Percentiles rank a stretch among this genome's conserved stretches.
These are phyloP conservation scores for Argyra leucocephala DNA, from an alignment of 2,888 invertebrate genomes.

Conservation along the genomic window DNA sequence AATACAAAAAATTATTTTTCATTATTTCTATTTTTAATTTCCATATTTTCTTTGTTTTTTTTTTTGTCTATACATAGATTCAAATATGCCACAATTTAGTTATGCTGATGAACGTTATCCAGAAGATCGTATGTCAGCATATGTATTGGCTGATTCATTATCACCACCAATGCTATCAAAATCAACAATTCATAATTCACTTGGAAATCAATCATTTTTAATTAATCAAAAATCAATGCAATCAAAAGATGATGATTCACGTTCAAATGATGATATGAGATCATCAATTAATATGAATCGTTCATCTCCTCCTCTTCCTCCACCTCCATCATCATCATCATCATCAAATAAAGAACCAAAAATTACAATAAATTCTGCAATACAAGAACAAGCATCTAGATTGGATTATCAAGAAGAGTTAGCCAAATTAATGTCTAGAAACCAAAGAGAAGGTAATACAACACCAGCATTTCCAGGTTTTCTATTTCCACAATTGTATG, in stretches of 20 bases:
- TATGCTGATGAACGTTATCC: background rate
- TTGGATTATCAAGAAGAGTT: slow-evolving; percentile 77
- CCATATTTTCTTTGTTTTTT: background rate
- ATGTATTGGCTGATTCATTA: background rate
- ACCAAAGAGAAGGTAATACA: slow-evolving; percentile 53
- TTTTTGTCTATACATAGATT: background rate
- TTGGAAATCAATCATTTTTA: background rate
- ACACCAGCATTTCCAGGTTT: slow-evolving; percentile 60
- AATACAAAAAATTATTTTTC: too few species aligned
- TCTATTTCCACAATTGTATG: slow-evolving; percentile 74
- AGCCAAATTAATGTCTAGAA: slow-evolving; percentile 82
- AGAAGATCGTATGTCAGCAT: background rate
- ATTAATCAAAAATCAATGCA: background rate
- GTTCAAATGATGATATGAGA: background rate
- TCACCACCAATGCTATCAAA: background rate
- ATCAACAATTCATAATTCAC: background rate
- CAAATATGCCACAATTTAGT: background rate
- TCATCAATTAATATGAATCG: background rate
- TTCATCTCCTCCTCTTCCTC: background rate
- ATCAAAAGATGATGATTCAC: background rate
- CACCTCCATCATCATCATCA: too few species aligned
- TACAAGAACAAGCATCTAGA: background rate
- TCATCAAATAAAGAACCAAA: background rate
- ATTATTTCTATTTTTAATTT: too few species aligned
- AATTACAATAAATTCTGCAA: background rate